Evolutionary conservation across 2,113 vertebrate species (phyloP), one percentile per base, ranked within the genome.

Genomic region (Rynchops niger): DNA sequence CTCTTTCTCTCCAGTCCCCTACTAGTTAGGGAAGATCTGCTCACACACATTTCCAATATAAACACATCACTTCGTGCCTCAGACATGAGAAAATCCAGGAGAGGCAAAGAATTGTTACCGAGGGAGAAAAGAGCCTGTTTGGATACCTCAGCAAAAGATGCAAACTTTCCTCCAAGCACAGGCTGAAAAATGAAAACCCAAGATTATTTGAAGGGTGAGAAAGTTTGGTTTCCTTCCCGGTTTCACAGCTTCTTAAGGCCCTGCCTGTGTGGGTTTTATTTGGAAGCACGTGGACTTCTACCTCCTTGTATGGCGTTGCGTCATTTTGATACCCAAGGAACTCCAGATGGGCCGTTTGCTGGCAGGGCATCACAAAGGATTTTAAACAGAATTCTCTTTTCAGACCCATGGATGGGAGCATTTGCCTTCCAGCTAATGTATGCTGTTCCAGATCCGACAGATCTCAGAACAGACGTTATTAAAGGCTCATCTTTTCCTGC

Each of bases 401-500:
- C 61, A 83, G 89, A 55, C 45, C 29, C 71, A 40, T 40, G 71
- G 67, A 74, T 85, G 26, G 47, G 56, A 89, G 38, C 53, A 23
- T 43, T 91, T 95, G 94, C 84, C 89, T 96, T 94, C 78, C 84
- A 96, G 93, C 79, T 73, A 73, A 82, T 62, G 47, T 55, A 76
- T 90, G 66, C 74, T 97, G 8, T 87, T 88, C 62, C 71, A 25
- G 23, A 67, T 91, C 91, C 79, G 77, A 88, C 58, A 91, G 78
- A 91, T 73, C 89, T 93, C 82, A 20, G 82, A 93, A 55, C 22
- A 82, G 89, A 45, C 91, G 66, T 90, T 91, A 97, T 91, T 93
- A 96, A 95, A 89, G 82, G 69, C 58, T 93, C 32, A 53, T 78
- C 53, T 94, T 89, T 77, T 73, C 49, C 62, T 78, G 47, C 38